Base-by-base conservation (phyloP, 2,888 invertebrate genomes). In the Omphaloscelis lunosa region DNA sequence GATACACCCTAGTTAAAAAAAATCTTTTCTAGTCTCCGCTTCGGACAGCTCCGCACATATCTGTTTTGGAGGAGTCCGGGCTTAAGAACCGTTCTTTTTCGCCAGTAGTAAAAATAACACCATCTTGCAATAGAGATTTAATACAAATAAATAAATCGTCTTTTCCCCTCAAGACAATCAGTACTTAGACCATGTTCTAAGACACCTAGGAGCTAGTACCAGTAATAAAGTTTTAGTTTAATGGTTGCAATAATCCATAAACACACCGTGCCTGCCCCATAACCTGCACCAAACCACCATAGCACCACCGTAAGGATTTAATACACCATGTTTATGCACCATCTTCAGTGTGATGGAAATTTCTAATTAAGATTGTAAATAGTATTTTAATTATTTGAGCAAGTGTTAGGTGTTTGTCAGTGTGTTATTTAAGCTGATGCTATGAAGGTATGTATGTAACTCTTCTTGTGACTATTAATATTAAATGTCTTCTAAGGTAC, bases 221-320 rank as follows among this genome's bases (percentile, higher is more conserved):
- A 39, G 65, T 62, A 45, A 77, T 77, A 80, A 80, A 74, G 15
- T 48, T 66, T 68, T 23, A 58, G 51, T 83, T 83, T 81, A 81
- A 81, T 63, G 56, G 12, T 11, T 59, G 70, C n/a, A 75, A 83
- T 73, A 84, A 81, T 66, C n/a, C n/a, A 83, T 83, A 77, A 83
- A 84, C 77, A 56, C 39, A 61, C 53, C 29, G 34, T 20, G 39
- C 29, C 29, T n/a, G 20, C 63, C 34, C 69, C 70, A 77, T 84
- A 83, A 78, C 72, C 66, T 70, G 53, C 12, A 9, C 59, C 45
- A 58, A 61, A 29, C 67, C 72, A 59, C 61, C 51, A 67, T 29
- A 23, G 68, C n/a, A 62, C 45, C 61, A 39, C 45, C 69, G 45
- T 69, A 59, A 72, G 29, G 34, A 53, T 79, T 69, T 77, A 80